Conservation (phyloP, 2,113 vertebrate species). For the Recurvirostra avosetta region DNA sequence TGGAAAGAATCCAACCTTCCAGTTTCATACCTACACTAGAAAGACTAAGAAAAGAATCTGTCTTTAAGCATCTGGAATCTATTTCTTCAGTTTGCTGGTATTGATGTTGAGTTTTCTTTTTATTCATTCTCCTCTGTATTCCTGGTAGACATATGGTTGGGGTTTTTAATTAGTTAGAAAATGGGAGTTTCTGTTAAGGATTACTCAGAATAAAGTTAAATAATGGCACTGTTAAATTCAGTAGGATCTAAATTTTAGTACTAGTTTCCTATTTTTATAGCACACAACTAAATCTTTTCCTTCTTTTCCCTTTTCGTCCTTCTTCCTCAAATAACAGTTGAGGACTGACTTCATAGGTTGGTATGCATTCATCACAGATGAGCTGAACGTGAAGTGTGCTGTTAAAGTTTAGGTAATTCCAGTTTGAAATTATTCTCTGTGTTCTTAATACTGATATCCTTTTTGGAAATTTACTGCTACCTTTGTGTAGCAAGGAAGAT, state of each 20-base stretch:
- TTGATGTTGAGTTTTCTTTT: background rate
- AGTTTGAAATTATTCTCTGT: background rate
- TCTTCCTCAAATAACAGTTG: background rate
- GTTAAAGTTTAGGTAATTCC: background rate
- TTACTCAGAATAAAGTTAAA: slow-evolving; percentile 1
- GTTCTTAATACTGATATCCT: background rate
- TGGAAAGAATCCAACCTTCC: background rate
- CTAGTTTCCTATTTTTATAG: background rate
- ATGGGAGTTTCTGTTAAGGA: background rate
- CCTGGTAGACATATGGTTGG: background rate
- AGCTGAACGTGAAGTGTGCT: background rate
- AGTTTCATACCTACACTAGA: slow-evolving; percentile 6
- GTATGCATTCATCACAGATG: background rate
- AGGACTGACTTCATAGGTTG: background rate
- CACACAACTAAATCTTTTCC: background rate
- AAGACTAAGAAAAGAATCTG: background rate
- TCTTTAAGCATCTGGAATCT: slow-evolving; percentile 26
- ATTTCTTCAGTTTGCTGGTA: slow-evolving; percentile 11
- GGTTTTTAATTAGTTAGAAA: slow-evolving; percentile 33
- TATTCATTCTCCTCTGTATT: background rate
- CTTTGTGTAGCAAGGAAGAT: background rate
- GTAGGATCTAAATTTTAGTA: background rate
- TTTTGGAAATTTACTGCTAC: background rate
- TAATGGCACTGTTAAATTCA: background rate
- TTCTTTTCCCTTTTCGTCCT: background rate